Evolutionary conservation across 2,888 invertebrate species (phyloP), one percentile per base, ranked within the genome.

Genomic region (Himalopsyche tibetana): DNA sequence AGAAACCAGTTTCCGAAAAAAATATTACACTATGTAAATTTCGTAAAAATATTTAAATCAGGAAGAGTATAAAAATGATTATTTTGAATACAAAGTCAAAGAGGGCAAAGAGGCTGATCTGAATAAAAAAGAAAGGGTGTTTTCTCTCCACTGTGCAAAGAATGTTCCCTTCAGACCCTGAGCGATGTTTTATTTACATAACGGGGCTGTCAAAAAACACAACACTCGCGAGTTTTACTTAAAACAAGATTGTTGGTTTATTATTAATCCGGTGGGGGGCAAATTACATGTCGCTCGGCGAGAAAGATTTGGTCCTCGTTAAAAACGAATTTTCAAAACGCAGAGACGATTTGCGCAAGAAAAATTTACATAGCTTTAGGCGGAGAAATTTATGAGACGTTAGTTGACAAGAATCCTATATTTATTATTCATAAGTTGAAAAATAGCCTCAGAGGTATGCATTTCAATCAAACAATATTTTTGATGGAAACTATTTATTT

Each of bases 111-210:
- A 19, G 56, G 4, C 63, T 11, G 63, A 63, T 63, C 28, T 63
- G 28, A 63, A 63, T 63, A 63, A 63, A 28, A 63, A 63, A 11
- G 63, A 63, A 63, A 63, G 28, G 19, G 63, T 63, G n/a, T 63
- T 63, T n/a, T 63, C 63, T 19, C 8, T 63, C 19, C 63, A 28
- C 63, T 19, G 63, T 28, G 63, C 8, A 28, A 28, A 28, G 63
- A 63, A 9, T 4, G 3, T 19, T 63, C 28, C 63, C 19, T 63
- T 19, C 19, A 63, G 63, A 11, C 63, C 63, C 19, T 63, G 63
- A 63, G 63, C 63, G 63, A 63, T 19, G 63, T 63, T 63, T 63
- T 63, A 63, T 63, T 63, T 9, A 63, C 63, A 63, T 63, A 63
- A 63, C 28, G 63, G 28, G 63, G 19, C 63, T 63, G 63, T 63